Base-by-base conservation (phyloP, 2,113 vertebrate species). In the Halcyon malimbica region DNA sequence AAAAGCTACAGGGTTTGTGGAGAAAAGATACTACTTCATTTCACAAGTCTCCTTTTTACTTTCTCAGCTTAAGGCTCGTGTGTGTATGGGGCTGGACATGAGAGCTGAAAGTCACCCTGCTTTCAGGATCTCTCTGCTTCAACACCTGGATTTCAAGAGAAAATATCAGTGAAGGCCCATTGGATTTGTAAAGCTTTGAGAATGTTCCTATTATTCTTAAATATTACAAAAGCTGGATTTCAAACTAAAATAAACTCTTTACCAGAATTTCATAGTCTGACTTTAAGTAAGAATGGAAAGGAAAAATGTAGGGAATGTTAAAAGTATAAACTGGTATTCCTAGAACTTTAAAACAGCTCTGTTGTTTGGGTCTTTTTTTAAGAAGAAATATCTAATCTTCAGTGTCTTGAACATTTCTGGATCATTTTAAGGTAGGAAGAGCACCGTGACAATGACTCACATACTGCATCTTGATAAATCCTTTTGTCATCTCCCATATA, bases 361-460 rank as follows among this genome's bases (percentile, higher is more conserved):
- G 5, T 26, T 33, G 28, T 31, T n/a, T 57, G 56, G 31, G 31
- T 2, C 31, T 54, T 12, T 17, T 42, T 25, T 13, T 13, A 26
- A 90, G 53, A 46, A 71, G 5, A 65, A 93, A 57, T 14, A 83
- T 37, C 16, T 75, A 33, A 51, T 74, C 92, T 89, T 91, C 33
- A 39, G 10, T 46, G 33, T 89, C 42, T 64, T 4, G 1, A 29
- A 53, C 21, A 26, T 83, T 96, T 87, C 70, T 62, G 62, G 28
- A 85, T 85, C 62, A 39, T 85, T 96, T 93, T 77, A 91, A 91
- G 78, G 53, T 73, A 82, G 57, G 6, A 76, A 70, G 50, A 80
- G 41, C 56, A 71, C 37, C 0, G 0, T 68, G 41, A 44, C 75
- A 57, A 42, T 79, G 74, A 69, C 37, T 93, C 53, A 35, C 18